Conservation (phyloP, 2,888 invertebrate species). For the Temnothorax rugatulus region DNA sequence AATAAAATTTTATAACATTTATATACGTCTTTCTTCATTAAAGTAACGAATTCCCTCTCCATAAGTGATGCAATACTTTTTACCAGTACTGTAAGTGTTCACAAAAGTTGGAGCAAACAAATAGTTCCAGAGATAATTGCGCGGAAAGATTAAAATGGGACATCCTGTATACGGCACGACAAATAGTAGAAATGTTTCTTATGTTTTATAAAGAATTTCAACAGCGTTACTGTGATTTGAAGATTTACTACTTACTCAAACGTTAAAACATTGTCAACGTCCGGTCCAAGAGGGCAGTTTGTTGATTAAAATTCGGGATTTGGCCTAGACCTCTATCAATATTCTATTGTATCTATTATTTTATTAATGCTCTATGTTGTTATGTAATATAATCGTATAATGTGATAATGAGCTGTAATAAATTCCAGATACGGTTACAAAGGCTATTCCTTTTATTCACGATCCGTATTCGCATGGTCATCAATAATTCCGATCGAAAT, state of each 20-base stretch:
- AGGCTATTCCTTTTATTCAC: background rate
- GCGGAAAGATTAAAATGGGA: too few species aligned
- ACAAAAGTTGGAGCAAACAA: too few species aligned
- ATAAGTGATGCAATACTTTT: too few species aligned
- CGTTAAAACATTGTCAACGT: background rate
- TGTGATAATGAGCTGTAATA: background rate
- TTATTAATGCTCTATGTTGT: background rate
- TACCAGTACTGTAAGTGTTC: too few species aligned
- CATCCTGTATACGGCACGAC: too few species aligned
- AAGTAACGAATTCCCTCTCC: too few species aligned
- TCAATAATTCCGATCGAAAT: too few species aligned
- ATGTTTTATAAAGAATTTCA: background rate
- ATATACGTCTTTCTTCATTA: too few species aligned
- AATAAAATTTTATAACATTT: too few species aligned
- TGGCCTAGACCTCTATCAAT: constrained; percentile 11
- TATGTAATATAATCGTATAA: background rate
- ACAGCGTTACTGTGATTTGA: background rate
- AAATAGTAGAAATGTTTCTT: background rate
- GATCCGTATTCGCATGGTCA: background rate
- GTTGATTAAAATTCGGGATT: background rate
- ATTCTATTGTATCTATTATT: background rate
- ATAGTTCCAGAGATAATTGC: too few species aligned
- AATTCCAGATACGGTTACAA: background rate
- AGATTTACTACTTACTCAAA: background rate
- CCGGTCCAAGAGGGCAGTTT: background rate